phyloP scores from a whole-genome alignment of 2,888 invertebrate species.

The Drosophila borealis region DNA sequence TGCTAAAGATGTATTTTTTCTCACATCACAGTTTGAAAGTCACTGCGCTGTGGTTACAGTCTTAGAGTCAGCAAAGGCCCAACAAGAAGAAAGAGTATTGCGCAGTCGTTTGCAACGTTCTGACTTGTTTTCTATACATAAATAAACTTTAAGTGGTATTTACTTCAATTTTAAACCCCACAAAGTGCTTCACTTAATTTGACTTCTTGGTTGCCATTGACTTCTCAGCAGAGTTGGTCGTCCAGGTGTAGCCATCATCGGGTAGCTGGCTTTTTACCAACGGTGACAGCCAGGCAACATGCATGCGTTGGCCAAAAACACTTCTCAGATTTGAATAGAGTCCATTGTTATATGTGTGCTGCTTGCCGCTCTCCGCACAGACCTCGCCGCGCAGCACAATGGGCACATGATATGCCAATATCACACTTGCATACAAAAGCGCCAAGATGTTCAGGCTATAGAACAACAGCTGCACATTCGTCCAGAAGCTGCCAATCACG shows the following conservation, averaged over 20 bases:
- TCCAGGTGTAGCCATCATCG: constrained; percentile 90
- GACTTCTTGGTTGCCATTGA: constrained; percentile 8
- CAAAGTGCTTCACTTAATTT: constrained; percentile 1
- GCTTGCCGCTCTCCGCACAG: constrained; percentile 83
- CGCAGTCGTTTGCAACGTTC: too few relatives aligned
- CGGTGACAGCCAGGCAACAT: constrained; percentile 91
- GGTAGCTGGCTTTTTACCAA: constrained; percentile 90
- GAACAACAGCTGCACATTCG: constrained; percentile 89
- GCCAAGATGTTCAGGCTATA: constrained; percentile 90
- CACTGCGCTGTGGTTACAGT: too few relatives aligned
- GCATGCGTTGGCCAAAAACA: constrained; percentile 92
- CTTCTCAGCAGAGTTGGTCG: constrained; percentile 14
- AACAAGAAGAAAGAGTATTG: too few relatives aligned
- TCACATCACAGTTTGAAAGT: too few relatives aligned
- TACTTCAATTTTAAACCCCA: too few relatives aligned
- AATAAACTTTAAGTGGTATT: too few relatives aligned
- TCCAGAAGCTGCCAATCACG: constrained; percentile 88
- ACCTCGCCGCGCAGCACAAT: constrained; percentile 91
- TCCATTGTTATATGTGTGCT: constrained; percentile 88
- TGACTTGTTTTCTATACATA: too few relatives aligned
- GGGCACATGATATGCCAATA: constrained; percentile 89
- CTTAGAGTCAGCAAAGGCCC: too few relatives aligned
- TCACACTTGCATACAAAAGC: constrained; percentile 88
- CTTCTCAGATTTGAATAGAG: constrained; percentile 89
- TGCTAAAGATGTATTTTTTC: too few relatives aligned